phyloP scores from a whole-genome alignment of 2,797 vertebrate genomes.

The Euthynnus affinis region DNA sequence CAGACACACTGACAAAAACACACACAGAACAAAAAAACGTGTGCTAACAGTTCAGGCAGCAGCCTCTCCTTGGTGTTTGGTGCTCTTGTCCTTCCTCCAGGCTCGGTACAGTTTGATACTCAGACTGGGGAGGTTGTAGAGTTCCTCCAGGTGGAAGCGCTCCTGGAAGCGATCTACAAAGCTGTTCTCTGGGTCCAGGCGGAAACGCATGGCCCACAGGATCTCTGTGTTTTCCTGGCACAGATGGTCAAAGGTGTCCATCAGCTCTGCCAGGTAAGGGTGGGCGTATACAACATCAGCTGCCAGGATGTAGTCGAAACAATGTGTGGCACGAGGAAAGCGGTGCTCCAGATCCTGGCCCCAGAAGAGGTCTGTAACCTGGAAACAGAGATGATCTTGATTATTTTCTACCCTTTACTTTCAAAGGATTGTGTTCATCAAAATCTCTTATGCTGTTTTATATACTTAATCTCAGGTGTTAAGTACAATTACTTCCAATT shows the following conservation, averaged over 20 bases:
- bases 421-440: neutral
- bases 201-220: conserved; percentile 96
- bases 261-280: conserved; percentile 91
- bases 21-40: neutral
- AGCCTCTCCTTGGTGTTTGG: conserved; percentile 40
- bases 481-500: no score
- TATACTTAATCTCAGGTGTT: neutral
- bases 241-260: conserved; percentile 94
- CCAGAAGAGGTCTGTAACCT: conserved; percentile 93
- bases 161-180: conserved; percentile 91
- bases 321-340: conserved; percentile 87
- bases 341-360: conserved; percentile 89
- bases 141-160: conserved; percentile 89
- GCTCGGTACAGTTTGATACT: conserved; percentile 93
- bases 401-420: neutral
- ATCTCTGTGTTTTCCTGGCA: conserved; percentile 92
- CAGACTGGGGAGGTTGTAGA: conserved; percentile 92
- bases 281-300: conserved; percentile 96
- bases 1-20: neutral
- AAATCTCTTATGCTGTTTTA: neutral
- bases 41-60: conserved; percentile 40
- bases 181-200: conserved; percentile 91
- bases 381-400: neutral
- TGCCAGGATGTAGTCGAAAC: conserved; percentile 94
- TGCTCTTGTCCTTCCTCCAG: conserved; percentile 75